These are phyloP conservation scores for Camarhynchus parvulus DNA, from an alignment of 2,113 vertebrate genomes.

Conservation along the genomic window DNA sequence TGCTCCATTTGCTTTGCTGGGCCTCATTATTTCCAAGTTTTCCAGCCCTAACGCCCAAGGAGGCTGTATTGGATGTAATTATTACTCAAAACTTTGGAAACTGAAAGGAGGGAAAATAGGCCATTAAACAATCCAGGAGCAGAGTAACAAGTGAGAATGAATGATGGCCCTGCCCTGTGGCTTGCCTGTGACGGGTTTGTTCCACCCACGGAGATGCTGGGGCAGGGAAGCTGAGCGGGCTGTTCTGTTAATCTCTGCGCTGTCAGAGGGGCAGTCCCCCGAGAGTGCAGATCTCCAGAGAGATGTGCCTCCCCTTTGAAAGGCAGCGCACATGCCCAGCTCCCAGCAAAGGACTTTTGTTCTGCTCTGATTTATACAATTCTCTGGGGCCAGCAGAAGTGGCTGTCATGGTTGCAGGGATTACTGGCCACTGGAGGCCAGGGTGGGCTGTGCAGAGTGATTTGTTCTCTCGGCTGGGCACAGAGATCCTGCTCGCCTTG, in stretches of 20 bases:
- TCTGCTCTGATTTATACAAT: slow-evolving; percentile 52
- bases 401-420: slow-evolving; percentile 60
- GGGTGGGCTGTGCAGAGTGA: slow-evolving; percentile 18
- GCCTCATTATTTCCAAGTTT: slow-evolving; percentile 44
- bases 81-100: slow-evolving; percentile 53
- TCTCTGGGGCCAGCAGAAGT: slow-evolving; percentile 38
- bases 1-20: slow-evolving; percentile 15
- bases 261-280: slow-evolving; percentile 1
- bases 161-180: slow-evolving; percentile 35
- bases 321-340: slow-evolving; percentile 40
- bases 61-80: slow-evolving; percentile 31
- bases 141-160: slow-evolving; percentile 50
- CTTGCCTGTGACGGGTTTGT: slow-evolving; percentile 27
- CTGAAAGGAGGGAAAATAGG: slow-evolving; percentile 27
- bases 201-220: slow-evolving; percentile 1
- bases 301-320: slow-evolving; percentile 57
- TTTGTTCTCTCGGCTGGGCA: slow-evolving; percentile 12
- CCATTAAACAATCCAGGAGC: background rate
- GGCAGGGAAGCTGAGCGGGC: slow-evolving; percentile 27
- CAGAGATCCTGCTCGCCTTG: background rate
- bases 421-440: slow-evolving; percentile 7
- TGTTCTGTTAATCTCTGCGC: slow-evolving; percentile 59
- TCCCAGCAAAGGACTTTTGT: slow-evolving; percentile 62
- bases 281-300: slow-evolving; percentile 18
- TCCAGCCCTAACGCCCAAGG: slow-evolving; percentile 12